Evolutionary conservation across 2,797 vertebrate genomes (phyloP).

Genomic region (Eulemur rubriventer): DNA sequence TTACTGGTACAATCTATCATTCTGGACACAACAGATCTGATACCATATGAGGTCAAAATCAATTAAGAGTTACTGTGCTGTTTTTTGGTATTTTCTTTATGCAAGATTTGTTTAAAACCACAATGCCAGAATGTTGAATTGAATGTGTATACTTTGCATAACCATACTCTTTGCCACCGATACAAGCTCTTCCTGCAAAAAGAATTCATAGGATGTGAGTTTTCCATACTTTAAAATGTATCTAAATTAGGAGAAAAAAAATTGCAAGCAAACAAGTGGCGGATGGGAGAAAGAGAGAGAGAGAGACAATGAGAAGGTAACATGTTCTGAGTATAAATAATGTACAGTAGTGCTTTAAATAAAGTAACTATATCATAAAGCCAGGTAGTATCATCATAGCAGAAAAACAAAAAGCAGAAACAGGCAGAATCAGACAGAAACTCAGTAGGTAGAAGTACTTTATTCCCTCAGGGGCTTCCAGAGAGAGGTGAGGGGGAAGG

Average conservation of each 20-base stretch:
- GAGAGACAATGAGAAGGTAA: not conserved
- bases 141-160: not conserved
- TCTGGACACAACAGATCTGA: not conserved
- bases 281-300: not conserved
- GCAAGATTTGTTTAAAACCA: constrained; percentile 31
- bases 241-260: constrained; percentile 28
- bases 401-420: not conserved
- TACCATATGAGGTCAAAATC: not conserved
- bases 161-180: constrained; percentile 28
- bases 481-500: not conserved
- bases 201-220: not conserved
- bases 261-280: not conserved
- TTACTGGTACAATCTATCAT: not conserved
- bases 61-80: not conserved
- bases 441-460: not conserved
- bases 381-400: not conserved
- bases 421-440: not conserved
- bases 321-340: not conserved
- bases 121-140: constrained; percentile 1
- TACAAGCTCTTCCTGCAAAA: not conserved
- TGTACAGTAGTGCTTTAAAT: not conserved
- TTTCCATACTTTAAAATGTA: not conserved
- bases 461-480: not conserved
- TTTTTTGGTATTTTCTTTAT: constrained; percentile 17
- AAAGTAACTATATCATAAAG: not conserved